A percentile compares a stretch with the other conserved stretches of the same genome.
Conservation (phyloP, 1,140 invertebrate species). For the Portunus trituberculatus region DNA sequence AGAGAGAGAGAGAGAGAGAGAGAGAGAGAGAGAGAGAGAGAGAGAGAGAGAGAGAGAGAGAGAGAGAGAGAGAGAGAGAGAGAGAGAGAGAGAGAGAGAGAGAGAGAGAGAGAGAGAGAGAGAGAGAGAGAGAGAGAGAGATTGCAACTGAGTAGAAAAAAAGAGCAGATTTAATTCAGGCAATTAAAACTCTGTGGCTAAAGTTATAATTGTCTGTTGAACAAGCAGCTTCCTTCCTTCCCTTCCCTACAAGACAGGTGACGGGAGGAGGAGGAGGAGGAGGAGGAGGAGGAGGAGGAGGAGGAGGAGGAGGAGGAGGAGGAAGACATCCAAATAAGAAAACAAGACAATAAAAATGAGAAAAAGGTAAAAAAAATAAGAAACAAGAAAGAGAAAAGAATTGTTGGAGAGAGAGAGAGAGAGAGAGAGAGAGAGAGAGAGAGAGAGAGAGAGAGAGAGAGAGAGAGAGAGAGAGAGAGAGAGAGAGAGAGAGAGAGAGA, state of each 20-base stretch:
- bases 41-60: conserved; percentile 37
- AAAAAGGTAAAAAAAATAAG: no score
- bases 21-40: background rate
- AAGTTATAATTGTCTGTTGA: conserved; percentile 58
- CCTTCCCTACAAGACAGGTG: background rate
- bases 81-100: conserved; percentile 6
- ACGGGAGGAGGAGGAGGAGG: background rate
- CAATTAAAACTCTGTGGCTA: conserved; percentile 52
- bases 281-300: background rate
- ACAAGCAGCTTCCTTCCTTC: background rate
- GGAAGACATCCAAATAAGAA: background rate
- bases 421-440: background rate
- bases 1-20: background rate
- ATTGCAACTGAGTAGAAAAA: conserved; percentile 1
- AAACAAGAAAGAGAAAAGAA: no score
- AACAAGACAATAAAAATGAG: no score
- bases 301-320: background rate
- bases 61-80: background rate
- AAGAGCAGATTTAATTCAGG: conserved; percentile 37
- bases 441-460: background rate
- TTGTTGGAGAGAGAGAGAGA: background rate
- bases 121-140: background rate
- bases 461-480: background rate
- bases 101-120: background rate
- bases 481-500: background rate